Evolutionary conservation across 2,113 vertebrate genomes (phyloP).

Genomic region (Himantopus leucocephalus): DNA sequence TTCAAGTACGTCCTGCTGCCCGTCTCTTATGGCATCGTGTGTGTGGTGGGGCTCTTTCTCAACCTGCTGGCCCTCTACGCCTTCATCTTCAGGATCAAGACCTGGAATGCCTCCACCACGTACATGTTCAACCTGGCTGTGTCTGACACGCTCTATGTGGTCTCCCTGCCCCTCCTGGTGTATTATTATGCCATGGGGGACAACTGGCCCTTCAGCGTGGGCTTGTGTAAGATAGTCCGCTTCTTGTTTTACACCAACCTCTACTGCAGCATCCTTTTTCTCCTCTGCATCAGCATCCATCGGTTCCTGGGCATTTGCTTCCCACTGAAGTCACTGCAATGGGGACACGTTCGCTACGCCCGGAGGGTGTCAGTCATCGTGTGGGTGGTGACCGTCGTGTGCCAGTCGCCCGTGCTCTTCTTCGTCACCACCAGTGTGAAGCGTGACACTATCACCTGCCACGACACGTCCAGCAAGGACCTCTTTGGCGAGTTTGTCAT

Average conservation of each 20-base stretch:
- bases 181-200: conserved; percentile 90
- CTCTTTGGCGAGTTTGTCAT: conserved; percentile 87
- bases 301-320: conserved; percentile 90
- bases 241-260: conserved; percentile 97
- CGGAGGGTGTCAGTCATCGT: conserved; percentile 75
- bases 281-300: conserved; percentile 93
- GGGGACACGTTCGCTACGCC: conserved; percentile 83
- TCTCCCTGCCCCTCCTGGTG: conserved; percentile 91
- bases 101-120: conserved; percentile 90
- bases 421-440: conserved; percentile 82
- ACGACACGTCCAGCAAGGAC: conserved; percentile 88
- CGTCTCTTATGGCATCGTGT: conserved; percentile 87
- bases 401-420: conserved; percentile 88
- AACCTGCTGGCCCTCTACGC: conserved; percentile 84
- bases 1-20: conserved; percentile 95
- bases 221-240: conserved; percentile 90
- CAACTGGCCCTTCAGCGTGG: conserved; percentile 90
- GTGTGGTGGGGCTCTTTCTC: conserved; percentile 85
- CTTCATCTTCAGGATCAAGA: conserved; percentile 89
- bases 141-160: conserved; percentile 87
- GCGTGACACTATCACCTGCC: conserved; percentile 76
- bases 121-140: conserved; percentile 96
- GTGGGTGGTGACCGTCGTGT: conserved; percentile 82
- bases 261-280: conserved; percentile 94
- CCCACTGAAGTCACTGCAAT: conserved; percentile 85